These are phyloP conservation scores for Mythimna pallens DNA, from an alignment of 2,888 invertebrate genomes.

Conservation along the genomic window DNA sequence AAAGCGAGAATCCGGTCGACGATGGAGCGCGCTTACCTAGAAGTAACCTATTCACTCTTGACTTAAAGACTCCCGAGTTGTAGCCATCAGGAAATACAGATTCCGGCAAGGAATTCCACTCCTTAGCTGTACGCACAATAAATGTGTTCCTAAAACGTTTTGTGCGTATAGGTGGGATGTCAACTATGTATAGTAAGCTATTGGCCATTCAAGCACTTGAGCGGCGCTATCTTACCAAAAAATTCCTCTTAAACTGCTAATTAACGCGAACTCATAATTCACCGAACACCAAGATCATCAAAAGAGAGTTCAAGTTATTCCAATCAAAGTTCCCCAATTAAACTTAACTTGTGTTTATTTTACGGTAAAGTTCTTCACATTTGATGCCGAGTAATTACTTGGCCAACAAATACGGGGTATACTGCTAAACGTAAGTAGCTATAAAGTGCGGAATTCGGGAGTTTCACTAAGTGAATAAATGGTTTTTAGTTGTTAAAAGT, in stretches of 20 bases:
- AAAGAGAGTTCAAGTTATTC: conserved; percentile 18
- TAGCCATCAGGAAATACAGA: no score
- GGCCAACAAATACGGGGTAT: conserved; percentile 2
- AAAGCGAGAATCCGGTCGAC: no score
- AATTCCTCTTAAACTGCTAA: not conserved
- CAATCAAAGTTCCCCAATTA: conserved; percentile 57
- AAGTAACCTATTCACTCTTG: no score
- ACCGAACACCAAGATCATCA: conserved; percentile 9
- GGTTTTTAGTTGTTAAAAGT: not conserved
- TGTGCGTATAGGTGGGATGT: no score
- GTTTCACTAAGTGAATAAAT: conserved; percentile 11
- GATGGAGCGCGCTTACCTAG: no score
- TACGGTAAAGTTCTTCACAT: conserved; percentile 29
- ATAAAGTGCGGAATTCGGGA: conserved; percentile 2
- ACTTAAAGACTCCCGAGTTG: no score
- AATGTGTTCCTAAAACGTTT: no score
- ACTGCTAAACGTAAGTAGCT: not conserved
- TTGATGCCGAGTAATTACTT: conserved; percentile 36
- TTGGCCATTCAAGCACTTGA: no score
- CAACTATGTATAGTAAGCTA: no score
- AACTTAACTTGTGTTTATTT: conserved; percentile 35
- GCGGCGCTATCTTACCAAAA: not conserved
- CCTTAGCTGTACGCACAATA: no score
- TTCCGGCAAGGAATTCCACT: no score
- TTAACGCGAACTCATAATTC: not conserved